phyloP scores from a whole-genome alignment of 2,888 invertebrate species.

The Hirudinaria manillensis region DNA sequence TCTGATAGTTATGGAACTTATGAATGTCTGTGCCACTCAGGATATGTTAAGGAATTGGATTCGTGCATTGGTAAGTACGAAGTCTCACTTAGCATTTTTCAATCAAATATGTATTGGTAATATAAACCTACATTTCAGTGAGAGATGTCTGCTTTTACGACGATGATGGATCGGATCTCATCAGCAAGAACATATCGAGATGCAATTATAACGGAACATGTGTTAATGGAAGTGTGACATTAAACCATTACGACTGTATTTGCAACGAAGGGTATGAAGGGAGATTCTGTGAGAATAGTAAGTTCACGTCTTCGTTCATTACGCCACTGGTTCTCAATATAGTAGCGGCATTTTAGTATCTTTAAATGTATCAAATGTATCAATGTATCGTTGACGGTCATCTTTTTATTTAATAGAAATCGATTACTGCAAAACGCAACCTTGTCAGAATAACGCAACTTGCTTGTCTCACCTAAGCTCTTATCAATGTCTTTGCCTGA shows the following conservation, averaged over 20 bases:
- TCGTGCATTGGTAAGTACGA: no score
- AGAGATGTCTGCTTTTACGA: background rate
- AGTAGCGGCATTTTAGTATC: no score
- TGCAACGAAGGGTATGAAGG: background rate
- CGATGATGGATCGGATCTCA: background rate
- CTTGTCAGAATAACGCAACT: background rate
- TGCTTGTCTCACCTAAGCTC: background rate
- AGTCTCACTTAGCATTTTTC: no score
- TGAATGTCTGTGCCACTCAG: background rate
- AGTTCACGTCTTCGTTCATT: background rate
- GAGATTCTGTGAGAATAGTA: background rate
- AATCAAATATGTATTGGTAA: background rate
- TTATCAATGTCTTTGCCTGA: background rate
- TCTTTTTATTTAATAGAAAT: background rate
- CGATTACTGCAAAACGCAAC: background rate
- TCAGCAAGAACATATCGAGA: background rate
- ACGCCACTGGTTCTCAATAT: no score
- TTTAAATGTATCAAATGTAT: no score
- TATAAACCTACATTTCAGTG: conserved; percentile 13
- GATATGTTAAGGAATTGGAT: background rate
- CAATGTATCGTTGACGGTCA: no score
- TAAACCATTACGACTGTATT: background rate
- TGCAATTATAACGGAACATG: background rate
- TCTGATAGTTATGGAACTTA: background rate
- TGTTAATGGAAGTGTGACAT: conserved; percentile 6